These are phyloP conservation scores for Galeopsomyia nigrocyanea DNA, from an alignment of 2,888 invertebrate genomes.

Conservation along the genomic window DNA sequence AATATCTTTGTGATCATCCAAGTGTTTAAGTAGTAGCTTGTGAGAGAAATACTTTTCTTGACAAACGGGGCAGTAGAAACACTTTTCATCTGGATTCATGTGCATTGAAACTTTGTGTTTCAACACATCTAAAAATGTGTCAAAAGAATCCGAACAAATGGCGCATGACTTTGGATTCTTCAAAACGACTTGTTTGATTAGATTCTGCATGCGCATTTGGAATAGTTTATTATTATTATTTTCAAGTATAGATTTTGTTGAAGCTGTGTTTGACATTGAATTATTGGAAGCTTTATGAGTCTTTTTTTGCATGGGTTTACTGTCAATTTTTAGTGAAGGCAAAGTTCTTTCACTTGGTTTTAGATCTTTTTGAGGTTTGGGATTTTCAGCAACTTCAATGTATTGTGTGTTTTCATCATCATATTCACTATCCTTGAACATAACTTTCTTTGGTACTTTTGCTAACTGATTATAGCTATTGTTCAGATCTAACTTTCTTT, in stretches of 20 bases:
- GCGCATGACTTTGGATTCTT: slow-evolving; percentile 36
- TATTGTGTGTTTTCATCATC: slow-evolving; percentile 23
- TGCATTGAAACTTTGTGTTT: slow-evolving; percentile 40
- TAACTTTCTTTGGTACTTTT: slow-evolving; percentile 45
- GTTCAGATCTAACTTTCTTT: slow-evolving; percentile 35
- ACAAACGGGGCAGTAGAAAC: slow-evolving; percentile 41
- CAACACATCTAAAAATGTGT: slow-evolving; percentile 28
- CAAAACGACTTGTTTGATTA: slow-evolving; percentile 25
- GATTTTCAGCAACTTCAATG: slow-evolving; percentile 32
- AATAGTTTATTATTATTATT: slow-evolving; percentile 1
- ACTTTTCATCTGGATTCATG: slow-evolving; percentile 10
- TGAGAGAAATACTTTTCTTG: slow-evolving; percentile 28
- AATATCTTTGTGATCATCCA: slow-evolving; percentile 33
- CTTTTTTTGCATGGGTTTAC: slow-evolving; percentile 1
- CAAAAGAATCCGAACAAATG: slow-evolving; percentile 32
- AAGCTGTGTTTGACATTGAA: not conserved
- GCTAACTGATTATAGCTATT: slow-evolving; percentile 20
- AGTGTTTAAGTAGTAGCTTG: slow-evolving; percentile 21
- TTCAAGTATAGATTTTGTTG: not conserved
- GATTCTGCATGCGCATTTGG: slow-evolving; percentile 26
- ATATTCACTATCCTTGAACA: slow-evolving; percentile 37
- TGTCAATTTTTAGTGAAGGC: not conserved
- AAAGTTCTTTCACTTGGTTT: slow-evolving; percentile 3
- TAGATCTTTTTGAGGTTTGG: not conserved
- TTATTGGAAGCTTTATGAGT: not conserved